These are phyloP conservation scores for Iguana delicatissima DNA, from an alignment of 2,797 vertebrate species.

Conservation along the genomic window DNA sequence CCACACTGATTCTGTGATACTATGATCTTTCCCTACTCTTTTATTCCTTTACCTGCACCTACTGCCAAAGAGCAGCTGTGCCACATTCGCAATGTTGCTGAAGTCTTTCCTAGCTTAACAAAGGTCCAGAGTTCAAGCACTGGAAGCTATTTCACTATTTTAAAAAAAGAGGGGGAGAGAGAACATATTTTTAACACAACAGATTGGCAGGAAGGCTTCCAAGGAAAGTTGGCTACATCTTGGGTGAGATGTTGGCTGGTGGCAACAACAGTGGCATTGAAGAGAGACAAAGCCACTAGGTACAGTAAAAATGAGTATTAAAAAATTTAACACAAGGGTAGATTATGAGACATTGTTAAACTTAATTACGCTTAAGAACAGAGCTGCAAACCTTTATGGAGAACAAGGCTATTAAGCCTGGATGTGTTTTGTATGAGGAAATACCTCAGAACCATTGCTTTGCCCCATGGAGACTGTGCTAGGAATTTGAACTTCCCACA, in stretches of 20 bases:
- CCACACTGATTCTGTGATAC: no score
- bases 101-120: background rate
- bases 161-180: background rate
- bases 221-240: background rate
- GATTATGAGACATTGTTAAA: conserved; percentile 38
- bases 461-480: background rate
- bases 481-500: background rate
- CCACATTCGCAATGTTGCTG: background rate
- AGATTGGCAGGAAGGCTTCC: background rate
- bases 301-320: conserved; percentile 23
- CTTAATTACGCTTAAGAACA: conserved; percentile 28
- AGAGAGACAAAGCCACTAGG: background rate
- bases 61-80: background rate
- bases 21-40: no score
- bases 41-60: background rate
- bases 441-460: background rate
- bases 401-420: conserved; percentile 5
- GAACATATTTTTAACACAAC: background rate
- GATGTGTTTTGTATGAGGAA: background rate
- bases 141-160: background rate
- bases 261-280: no score
- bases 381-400: conserved; percentile 32
- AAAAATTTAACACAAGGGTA: conserved; percentile 15
- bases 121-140: background rate
- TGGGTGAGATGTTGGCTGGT: no score